A percentile compares a stretch with the other conserved stretches of the same genome.
These are phyloP conservation scores for Pachyuromys duprasi DNA, from an alignment of 2,797 vertebrate species.

Conservation along the genomic window DNA sequence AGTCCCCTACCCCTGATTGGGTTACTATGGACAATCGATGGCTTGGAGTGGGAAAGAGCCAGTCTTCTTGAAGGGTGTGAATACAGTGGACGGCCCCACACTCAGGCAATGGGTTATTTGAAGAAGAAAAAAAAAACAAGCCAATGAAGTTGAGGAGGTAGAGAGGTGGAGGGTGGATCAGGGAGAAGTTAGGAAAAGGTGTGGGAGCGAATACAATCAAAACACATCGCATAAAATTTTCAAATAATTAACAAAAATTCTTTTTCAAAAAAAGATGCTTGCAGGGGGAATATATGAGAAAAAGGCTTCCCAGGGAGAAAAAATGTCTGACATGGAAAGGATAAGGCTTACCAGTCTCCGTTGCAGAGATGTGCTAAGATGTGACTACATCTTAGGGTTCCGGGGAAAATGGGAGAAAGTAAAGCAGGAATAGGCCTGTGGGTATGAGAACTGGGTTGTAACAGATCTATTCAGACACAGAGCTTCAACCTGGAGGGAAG, in stretches of 20 bases:
- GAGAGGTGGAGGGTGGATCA: neutral
- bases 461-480: neutral
- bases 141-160: neutral
- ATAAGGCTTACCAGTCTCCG: neutral
- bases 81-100: neutral
- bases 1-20: neutral
- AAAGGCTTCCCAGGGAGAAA: neutral
- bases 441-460: neutral
- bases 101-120: neutral
- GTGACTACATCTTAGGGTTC: neutral
- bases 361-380: neutral
- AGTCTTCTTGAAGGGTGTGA: neutral
- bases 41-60: neutral
- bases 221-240: neutral
- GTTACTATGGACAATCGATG: neutral
- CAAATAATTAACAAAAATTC: neutral
- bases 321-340: neutral
- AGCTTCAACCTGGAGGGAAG: neutral
- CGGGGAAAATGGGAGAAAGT: neutral
- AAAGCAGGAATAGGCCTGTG: neutral
- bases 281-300: neutral
- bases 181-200: neutral
- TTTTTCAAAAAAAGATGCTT: neutral
- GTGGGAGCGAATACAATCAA: neutral
- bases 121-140: neutral